Conservation (phyloP, 2,797 vertebrate genomes). For the Nothura maculosa region DNA sequence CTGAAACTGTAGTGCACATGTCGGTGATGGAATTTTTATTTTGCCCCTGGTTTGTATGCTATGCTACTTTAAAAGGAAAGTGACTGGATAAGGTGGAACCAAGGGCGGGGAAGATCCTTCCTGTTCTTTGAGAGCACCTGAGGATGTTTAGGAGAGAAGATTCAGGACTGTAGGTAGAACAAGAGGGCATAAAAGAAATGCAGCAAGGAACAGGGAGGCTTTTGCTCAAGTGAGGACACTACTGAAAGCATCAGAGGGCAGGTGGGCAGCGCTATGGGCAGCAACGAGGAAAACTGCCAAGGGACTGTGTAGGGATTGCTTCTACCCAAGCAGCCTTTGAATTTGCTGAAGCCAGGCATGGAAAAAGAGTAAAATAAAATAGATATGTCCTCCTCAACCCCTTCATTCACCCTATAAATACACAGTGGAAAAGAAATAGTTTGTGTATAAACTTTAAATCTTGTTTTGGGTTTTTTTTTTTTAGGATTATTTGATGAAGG, state of each 20-base stretch:
- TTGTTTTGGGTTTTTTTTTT: background rate
- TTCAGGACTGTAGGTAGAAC: background rate
- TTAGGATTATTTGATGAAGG: background rate
- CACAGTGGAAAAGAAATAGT: background rate
- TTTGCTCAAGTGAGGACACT: background rate
- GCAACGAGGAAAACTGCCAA: background rate
- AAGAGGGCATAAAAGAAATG: background rate
- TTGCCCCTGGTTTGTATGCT: background rate
- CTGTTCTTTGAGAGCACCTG: background rate
- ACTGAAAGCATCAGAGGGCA: background rate
- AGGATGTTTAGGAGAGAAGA: background rate
- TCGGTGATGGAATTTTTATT: background rate
- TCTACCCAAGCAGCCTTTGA: background rate
- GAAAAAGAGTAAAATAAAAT: background rate
- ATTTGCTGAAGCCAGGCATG: background rate
- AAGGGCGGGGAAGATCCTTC: background rate
- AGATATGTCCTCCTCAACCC: background rate
- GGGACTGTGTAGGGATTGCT: background rate
- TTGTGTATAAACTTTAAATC: background rate
- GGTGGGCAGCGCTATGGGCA: background rate
- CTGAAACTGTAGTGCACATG: background rate
- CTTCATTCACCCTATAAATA: background rate
- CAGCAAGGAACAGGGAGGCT: background rate
- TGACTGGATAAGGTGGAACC: background rate
- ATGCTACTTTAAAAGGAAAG: background rate